Evolutionary conservation across 2,888 invertebrate genomes (phyloP), one percentile per base, ranked within the genome.

Genomic region (Macaria notata): DNA sequence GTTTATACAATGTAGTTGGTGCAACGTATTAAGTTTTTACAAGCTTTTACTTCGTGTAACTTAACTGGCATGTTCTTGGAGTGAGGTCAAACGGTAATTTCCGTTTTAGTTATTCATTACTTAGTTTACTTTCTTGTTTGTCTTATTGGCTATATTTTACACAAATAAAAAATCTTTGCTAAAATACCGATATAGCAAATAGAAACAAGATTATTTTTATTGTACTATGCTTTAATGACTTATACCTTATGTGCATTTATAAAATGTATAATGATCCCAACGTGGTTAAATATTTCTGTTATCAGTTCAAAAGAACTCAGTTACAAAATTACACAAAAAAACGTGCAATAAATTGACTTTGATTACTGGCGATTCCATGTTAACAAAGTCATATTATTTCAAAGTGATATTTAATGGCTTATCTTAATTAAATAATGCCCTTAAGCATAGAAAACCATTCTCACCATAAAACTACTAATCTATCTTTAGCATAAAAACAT

Each of bases 1-100:
- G 62, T 49, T 57, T 36, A 51, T 47, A 51, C 61, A 36, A 52
- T 49, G 9, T 46, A 8, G n/a, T 49, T 31, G n/a, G n/a, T 50
- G 36, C 8, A 9, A 9, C 33, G 19, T 46, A 8, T 29, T 38
- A n/a, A 31, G 19, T 19, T 46, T 51, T 54, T 43, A 29, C 31
- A 36, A 9, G 53, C 41, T 43, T 49, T 49, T 49, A 48, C 43
- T 31, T 36, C 44, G n/a, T 54, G 38, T 46, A 49, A 19, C 19
- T 19, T 49, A 4, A 36, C 46, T 50, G 33, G 31, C 31, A 9
- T 39, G 47, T 51, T 49, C n/a, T 41, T 46, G 9, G 9, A 45
- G 29, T 8, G 6, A 47, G 36, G 29, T 38, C 8, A 48, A 47
- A 30, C 39, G 19, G 3, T 39, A 31, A 9, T 44, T 31, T 54